These are phyloP conservation scores for Connochaetes taurinus DNA, from an alignment of 2,113 vertebrate genomes.

Conservation along the genomic window DNA sequence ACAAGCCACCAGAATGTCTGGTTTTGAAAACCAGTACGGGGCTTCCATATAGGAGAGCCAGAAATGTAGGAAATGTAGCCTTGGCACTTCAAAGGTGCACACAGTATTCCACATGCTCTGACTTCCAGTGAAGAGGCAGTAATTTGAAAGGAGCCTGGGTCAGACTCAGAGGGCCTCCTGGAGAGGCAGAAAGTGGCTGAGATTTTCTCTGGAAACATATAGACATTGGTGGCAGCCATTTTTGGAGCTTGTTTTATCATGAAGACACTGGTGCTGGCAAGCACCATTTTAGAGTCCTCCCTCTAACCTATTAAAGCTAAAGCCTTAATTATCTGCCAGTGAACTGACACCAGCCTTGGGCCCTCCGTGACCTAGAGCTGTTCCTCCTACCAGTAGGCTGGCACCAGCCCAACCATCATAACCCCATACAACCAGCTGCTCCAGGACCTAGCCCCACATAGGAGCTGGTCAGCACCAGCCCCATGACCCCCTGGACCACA, in stretches of 20 bases:
- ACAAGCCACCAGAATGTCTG: background rate
- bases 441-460: background rate
- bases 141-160: background rate
- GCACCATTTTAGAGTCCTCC: background rate
- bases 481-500: background rate
- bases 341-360: background rate
- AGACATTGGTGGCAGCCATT: background rate
- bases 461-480: background rate
- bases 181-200: background rate
- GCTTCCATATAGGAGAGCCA: background rate
- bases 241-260: background rate
- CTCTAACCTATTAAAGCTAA: background rate
- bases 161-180: background rate
- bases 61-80: background rate
- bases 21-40: background rate
- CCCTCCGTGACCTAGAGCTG: background rate
- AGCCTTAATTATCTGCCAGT: background rate
- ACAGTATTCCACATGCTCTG: background rate
- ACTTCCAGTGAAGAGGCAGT: background rate
- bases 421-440: background rate
- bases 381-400: background rate
- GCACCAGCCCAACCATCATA: background rate
- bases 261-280: background rate
- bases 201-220: background rate
- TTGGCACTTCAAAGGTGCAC: background rate